Evolutionary conservation across 2,888 invertebrate species (phyloP).

Genomic region (Hypselothyrea guttata): DNA sequence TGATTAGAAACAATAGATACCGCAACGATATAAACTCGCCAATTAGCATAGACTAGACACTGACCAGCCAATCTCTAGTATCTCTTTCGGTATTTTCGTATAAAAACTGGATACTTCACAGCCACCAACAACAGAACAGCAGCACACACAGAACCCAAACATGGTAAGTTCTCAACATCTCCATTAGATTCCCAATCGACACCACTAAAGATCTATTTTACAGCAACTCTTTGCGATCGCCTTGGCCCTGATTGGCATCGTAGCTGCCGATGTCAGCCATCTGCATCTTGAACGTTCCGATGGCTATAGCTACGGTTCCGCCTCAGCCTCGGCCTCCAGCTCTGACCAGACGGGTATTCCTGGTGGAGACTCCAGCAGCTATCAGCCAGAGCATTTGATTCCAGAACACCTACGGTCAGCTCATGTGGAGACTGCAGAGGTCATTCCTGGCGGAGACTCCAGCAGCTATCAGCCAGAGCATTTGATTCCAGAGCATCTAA

Average conservation of each 20-base stretch:
- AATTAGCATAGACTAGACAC: conserved; percentile 69
- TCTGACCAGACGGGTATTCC: conserved; percentile 13
- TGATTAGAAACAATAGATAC: conserved; percentile 25
- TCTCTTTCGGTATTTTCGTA: conserved; percentile 40
- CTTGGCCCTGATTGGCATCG: conserved; percentile 56
- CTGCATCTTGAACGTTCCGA: conserved; percentile 45
- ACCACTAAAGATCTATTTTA: neutral
- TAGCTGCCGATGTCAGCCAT: conserved; percentile 71
- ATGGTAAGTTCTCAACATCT: conserved; percentile 53
- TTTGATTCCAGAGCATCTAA: conserved; percentile 22
- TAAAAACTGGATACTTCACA: conserved; percentile 54
- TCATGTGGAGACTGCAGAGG: neutral
- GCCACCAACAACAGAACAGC: conserved; percentile 52
- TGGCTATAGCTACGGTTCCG: conserved; percentile 48
- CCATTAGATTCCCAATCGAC: neutral
- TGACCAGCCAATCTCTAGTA: conserved; percentile 6
- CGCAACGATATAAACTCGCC: conserved; percentile 46
- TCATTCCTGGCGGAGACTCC: conserved; percentile 15
- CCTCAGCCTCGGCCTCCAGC: conserved; percentile 5
- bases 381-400: conserved; percentile 24
- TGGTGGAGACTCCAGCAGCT: conserved; percentile 26
- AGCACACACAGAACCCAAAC: conserved; percentile 44
- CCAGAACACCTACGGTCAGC: conserved; percentile 1
- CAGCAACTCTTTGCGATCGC: conserved; percentile 62
- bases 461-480: conserved; percentile 38